Evolutionary conservation across 2,113 vertebrate species (phyloP).

Genomic region (Heloderma charlesbogerti): DNA sequence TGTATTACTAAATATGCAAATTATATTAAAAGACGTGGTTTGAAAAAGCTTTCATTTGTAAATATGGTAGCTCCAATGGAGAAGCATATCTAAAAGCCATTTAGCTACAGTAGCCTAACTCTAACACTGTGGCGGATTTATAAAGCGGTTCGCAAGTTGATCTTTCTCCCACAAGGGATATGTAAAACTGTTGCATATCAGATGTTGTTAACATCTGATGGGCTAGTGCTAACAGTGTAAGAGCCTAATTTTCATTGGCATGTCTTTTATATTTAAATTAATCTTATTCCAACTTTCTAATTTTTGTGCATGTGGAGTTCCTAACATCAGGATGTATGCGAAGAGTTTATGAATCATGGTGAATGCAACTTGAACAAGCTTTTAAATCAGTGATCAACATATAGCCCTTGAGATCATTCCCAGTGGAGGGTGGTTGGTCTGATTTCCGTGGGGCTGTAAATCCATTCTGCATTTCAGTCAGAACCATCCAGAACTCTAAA

Average conservation of each 20-base stretch:
- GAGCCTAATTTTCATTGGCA: conserved; percentile 78
- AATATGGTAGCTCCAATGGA: conserved; percentile 87
- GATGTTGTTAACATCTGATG: conserved; percentile 84
- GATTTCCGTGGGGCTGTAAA: too few relatives aligned
- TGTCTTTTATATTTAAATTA: conserved; percentile 84
- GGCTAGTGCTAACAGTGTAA: conserved; percentile 76
- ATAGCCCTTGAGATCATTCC: conserved; percentile 74
- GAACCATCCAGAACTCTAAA: too few relatives aligned
- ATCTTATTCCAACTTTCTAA: conserved; percentile 80
- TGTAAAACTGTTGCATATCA: conserved; percentile 86
- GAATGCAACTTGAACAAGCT: conserved; percentile 78
- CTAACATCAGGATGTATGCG: conserved; percentile 77
- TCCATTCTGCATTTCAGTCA: too few relatives aligned
- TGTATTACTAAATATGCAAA: conserved; percentile 91
- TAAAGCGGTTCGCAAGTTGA: conserved; percentile 82
- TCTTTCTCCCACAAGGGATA: conserved; percentile 83
- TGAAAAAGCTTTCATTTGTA: conserved; percentile 88
- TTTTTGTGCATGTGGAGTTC: conserved; percentile 69
- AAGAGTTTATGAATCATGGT: conserved; percentile 81
- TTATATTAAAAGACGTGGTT: conserved; percentile 88
- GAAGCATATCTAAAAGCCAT: conserved; percentile 89
- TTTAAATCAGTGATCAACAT: conserved; percentile 78
- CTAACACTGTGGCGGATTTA: conserved; percentile 84
- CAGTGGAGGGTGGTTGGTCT: conserved; percentile 62
- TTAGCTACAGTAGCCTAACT: conserved; percentile 85